phyloP scores from a whole-genome alignment of 2,797 vertebrate species.

The Otolemur crassicaudatus region DNA sequence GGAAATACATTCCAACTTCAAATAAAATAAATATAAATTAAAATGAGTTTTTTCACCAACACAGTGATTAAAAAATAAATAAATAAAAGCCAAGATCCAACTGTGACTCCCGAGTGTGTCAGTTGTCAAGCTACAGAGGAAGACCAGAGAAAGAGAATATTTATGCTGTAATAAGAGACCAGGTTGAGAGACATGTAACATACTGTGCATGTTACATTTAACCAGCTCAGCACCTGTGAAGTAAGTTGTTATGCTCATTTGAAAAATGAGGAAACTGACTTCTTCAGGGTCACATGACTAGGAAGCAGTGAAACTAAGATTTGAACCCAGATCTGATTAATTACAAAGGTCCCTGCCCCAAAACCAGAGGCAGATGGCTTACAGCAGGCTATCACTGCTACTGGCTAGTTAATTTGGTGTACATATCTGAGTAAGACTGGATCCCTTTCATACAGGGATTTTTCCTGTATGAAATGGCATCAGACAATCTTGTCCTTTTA shows the following conservation, averaged over 20 bases:
- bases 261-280: background rate
- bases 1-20: background rate
- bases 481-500: background rate
- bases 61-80: background rate
- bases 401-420: background rate
- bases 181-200: background rate
- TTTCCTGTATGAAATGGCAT: background rate
- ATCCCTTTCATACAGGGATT: background rate
- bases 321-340: conserved; percentile 31
- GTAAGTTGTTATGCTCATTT: background rate
- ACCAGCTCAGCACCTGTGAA: background rate
- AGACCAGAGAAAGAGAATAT: background rate
- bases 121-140: background rate
- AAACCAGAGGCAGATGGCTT: background rate
- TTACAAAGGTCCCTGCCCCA: background rate
- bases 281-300: background rate
- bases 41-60: background rate
- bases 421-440: background rate
- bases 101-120: background rate
- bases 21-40: conserved; percentile 51
- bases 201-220: background rate
- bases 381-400: background rate
- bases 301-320: conserved; percentile 1
- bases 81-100: background rate
- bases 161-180: background rate